Evolutionary conservation across 2,113 vertebrate species (phyloP).

Genomic region (Saccopteryx leptura): DNA sequence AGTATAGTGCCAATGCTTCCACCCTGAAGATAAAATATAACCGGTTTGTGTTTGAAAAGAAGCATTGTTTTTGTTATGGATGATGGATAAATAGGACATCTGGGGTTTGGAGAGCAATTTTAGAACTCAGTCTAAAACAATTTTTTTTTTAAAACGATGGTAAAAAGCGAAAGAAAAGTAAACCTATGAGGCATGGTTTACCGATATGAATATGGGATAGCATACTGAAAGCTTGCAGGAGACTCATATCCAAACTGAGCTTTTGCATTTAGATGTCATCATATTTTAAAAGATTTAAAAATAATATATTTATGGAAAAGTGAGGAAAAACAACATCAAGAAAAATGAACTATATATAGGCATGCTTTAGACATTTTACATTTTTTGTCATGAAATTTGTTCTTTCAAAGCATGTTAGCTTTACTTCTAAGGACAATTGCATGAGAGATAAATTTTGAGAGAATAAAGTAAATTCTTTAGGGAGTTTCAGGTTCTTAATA

Average conservation of each 20-base stretch:
- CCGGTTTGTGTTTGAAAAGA: slow-evolving; percentile 19
- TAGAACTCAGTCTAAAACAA: background rate
- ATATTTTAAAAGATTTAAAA: slow-evolving; percentile 44
- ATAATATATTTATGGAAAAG: slow-evolving; percentile 31
- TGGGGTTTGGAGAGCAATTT: background rate
- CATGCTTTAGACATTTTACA: background rate
- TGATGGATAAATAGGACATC: background rate
- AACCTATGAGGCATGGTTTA: background rate
- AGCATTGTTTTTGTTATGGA: background rate
- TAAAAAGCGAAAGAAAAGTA: slow-evolving; percentile 31
- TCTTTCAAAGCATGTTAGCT: background rate
- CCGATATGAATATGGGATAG: background rate
- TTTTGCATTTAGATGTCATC: background rate
- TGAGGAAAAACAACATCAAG: background rate
- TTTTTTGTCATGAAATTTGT: slow-evolving; percentile 43
- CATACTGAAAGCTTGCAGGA: background rate
- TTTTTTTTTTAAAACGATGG: background rate
- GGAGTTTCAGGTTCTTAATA: background rate
- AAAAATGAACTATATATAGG: slow-evolving; percentile 44
- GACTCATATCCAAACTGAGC: background rate
- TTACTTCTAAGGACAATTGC: slow-evolving; percentile 23
- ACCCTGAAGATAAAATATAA: slow-evolving; percentile 33
- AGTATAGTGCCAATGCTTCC: slow-evolving; percentile 44
- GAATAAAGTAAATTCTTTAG: background rate
- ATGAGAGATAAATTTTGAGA: background rate